These are phyloP conservation scores for Coenobita brevimanus DNA, from an alignment of 1,140 invertebrate genomes.

Conservation along the genomic window DNA sequence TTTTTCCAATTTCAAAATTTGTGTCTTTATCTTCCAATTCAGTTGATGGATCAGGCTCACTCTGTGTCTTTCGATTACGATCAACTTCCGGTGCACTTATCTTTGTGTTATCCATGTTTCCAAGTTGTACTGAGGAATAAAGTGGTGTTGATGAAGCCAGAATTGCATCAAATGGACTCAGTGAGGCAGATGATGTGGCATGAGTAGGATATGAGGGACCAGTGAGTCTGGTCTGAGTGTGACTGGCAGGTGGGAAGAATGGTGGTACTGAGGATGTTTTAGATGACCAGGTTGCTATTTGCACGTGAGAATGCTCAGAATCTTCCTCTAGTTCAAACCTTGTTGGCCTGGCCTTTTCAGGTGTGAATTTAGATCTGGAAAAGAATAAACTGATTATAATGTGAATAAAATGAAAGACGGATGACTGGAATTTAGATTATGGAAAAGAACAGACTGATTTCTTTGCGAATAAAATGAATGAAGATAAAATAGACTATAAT, in stretches of 20 bases:
- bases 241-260: not conserved
- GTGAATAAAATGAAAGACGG: too few relatives aligned
- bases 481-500: too few relatives aligned
- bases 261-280: slow-evolving; percentile 18
- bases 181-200: not conserved
- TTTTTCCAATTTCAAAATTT: not conserved
- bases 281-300: slow-evolving; percentile 28
- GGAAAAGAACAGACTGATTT: too few relatives aligned
- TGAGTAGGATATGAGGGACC: not conserved
- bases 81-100: too few relatives aligned
- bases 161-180: not conserved
- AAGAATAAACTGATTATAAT: too few relatives aligned
- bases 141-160: too few relatives aligned
- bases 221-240: not conserved
- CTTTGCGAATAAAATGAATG: too few relatives aligned
- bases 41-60: too few relatives aligned
- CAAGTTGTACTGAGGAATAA: too few relatives aligned
- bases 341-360: slow-evolving; percentile 57
- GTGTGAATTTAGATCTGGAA: slow-evolving; percentile 38
- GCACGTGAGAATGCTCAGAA: slow-evolving; percentile 17
- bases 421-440: too few relatives aligned
- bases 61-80: too few relatives aligned
- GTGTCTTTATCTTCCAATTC: not conserved
- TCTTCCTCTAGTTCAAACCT: slow-evolving; percentile 62
- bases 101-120: too few relatives aligned